These are phyloP conservation scores for Imbricaverruca yamaguchii DNA, from an alignment of 2,888 invertebrate genomes.

Conservation along the genomic window DNA sequence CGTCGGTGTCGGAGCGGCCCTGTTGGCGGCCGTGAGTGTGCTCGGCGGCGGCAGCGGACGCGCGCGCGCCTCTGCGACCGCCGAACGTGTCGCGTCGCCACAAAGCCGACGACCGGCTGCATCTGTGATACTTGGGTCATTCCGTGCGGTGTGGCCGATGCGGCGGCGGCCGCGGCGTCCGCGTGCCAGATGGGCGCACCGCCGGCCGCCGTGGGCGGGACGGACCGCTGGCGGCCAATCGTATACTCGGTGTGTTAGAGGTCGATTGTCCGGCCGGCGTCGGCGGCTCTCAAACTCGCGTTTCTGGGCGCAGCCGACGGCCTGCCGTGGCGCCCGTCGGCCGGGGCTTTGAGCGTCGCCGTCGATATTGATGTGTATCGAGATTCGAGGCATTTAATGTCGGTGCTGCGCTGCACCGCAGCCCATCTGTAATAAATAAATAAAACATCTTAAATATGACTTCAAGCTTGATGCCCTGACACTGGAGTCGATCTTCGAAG, in stretches of 20 bases:
- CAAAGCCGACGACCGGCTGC: not conserved
- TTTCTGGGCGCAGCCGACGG: not conserved
- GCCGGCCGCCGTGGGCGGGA: too few species aligned
- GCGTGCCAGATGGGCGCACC: too few species aligned
- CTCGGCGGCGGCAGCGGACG: too few species aligned
- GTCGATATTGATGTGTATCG: not conserved
- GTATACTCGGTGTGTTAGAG: not conserved
- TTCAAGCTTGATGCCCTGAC: too few species aligned
- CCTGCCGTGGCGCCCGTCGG: too few species aligned
- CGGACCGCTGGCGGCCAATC: not conserved
- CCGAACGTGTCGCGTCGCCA: too few species aligned
- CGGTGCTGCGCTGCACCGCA: not conserved
- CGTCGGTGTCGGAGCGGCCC: not conserved
- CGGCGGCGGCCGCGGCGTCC: too few species aligned
- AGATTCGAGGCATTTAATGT: not conserved
- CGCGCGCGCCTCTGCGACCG: too few species aligned
- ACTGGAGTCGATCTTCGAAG: too few species aligned
- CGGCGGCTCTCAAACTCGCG: not conserved
- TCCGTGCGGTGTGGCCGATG: not conserved
- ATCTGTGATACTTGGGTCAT: constrained; percentile 9
- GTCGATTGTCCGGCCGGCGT: not conserved
- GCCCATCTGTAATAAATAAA: not conserved
- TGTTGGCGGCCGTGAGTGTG: too few species aligned
- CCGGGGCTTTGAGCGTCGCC: not conserved
- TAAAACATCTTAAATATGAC: not conserved